Percentiles rank a stretch among this genome's conserved stretches.
phyloP scores from a whole-genome alignment of 1,140 invertebrate species.

The Zaprionus capensis region DNA sequence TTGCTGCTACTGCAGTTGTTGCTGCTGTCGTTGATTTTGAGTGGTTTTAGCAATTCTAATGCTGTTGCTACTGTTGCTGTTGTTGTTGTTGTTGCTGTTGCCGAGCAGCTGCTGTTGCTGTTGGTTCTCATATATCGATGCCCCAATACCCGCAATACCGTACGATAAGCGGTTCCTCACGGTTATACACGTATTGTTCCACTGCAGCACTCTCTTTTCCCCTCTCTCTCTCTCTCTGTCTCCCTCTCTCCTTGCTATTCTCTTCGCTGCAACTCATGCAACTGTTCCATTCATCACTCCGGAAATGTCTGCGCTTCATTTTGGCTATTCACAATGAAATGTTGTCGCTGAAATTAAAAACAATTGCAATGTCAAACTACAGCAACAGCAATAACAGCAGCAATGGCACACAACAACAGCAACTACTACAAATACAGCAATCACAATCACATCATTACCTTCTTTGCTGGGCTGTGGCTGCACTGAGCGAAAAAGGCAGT shows the following conservation, averaged over 20 bases:
- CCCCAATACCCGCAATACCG: constrained; percentile 56
- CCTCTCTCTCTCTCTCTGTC: background rate
- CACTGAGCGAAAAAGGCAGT: background rate
- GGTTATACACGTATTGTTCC: constrained; percentile 39
- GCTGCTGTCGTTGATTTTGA: constrained; percentile 62
- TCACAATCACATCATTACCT: constrained; percentile 37
- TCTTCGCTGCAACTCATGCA: background rate
- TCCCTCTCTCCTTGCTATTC: background rate
- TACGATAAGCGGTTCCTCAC: constrained; percentile 58
- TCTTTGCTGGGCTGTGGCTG: constrained; percentile 34
- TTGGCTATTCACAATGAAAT: constrained; percentile 47
- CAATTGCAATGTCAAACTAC: constrained; percentile 66
- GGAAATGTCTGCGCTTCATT: constrained; percentile 47
- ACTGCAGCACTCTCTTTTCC: background rate
- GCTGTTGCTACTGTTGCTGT: constrained; percentile 47
- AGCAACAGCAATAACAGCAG: constrained; percentile 27
- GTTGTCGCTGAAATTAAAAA: constrained; percentile 59
- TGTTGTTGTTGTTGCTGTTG: constrained; percentile 22
- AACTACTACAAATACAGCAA: constrained; percentile 26
- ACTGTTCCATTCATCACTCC: constrained; percentile 29
- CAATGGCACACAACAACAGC: constrained; percentile 23
- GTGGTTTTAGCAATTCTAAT: constrained; percentile 82
- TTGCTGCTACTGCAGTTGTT: constrained; percentile 40
- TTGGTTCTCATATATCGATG: constrained; percentile 59
- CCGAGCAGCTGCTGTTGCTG: constrained; percentile 42